A percentile compares a stretch with the other conserved stretches of the same genome.
These are phyloP conservation scores for Nettapus auritus DNA, from an alignment of 2,113 vertebrate species.

Conservation along the genomic window DNA sequence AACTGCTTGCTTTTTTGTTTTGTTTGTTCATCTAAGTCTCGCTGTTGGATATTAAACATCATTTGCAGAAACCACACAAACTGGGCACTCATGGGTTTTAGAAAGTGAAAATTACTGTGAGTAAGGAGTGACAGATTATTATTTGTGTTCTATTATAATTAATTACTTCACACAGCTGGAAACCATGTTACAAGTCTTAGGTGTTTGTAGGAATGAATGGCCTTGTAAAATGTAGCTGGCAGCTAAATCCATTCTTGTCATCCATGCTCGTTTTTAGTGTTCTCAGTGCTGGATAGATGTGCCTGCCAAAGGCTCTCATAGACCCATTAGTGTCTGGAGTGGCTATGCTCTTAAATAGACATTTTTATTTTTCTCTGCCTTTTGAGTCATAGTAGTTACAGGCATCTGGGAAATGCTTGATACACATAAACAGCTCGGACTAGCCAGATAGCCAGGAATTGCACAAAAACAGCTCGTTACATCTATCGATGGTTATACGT, in stretches of 20 bases:
- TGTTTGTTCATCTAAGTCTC: neutral
- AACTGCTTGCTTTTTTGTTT: neutral
- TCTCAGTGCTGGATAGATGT: slow-evolving; percentile 38
- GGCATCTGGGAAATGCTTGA: neutral
- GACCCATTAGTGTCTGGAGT: slow-evolving; percentile 50
- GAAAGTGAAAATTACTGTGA: slow-evolving; percentile 44
- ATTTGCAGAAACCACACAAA: slow-evolving; percentile 14
- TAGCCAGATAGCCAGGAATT: neutral
- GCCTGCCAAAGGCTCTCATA: slow-evolving; percentile 41
- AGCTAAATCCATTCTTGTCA: slow-evolving; percentile 44
- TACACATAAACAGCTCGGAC: neutral
- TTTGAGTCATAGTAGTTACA: slow-evolving; percentile 4
- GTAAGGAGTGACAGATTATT: neutral
- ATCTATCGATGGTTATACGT: neutral
- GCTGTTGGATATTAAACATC: neutral
- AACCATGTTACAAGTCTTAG: slow-evolving; percentile 37
- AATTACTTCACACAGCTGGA: slow-evolving; percentile 55
- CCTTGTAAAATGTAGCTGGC: slow-evolving; percentile 51
- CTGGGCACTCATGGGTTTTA: neutral
- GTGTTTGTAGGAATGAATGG: slow-evolving; percentile 51
- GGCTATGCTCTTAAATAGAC: slow-evolving; percentile 37
- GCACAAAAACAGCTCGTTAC: neutral
- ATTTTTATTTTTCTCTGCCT: slow-evolving; percentile 54
- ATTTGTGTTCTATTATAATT: slow-evolving; percentile 57
- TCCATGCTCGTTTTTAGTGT: neutral